These are phyloP conservation scores for Pterobdella sp. DNA, from an alignment of 2,888 invertebrate species.

Conservation along the genomic window DNA sequence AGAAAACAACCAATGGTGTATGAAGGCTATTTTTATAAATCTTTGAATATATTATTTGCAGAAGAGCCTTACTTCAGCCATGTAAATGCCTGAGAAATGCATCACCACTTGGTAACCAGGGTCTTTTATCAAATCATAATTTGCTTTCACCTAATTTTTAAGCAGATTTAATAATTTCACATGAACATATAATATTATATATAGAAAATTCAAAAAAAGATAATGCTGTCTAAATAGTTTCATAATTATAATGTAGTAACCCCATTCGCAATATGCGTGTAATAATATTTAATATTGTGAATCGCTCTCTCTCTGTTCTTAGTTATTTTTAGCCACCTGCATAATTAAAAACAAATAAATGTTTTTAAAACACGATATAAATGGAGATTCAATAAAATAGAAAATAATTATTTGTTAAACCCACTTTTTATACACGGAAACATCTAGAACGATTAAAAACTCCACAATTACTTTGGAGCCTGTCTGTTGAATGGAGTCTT, in stretches of 20 bases:
- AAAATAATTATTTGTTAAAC: background rate
- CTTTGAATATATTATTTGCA: background rate
- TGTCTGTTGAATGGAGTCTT: background rate
- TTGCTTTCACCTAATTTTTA: background rate
- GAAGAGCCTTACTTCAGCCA: background rate
- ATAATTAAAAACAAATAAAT: background rate
- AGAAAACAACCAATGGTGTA: background rate
- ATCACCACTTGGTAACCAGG: background rate
- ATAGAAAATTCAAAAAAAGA: background rate
- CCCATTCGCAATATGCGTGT: constrained; percentile 3
- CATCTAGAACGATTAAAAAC: background rate
- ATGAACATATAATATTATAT: background rate
- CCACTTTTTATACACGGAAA: constrained; percentile 1
- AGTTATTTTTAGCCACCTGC: background rate
- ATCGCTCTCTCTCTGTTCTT: background rate
- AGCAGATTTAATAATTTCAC: background rate
- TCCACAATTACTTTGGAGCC: background rate
- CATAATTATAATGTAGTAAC: background rate
- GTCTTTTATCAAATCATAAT: background rate
- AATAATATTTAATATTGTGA: constrained; percentile 2
- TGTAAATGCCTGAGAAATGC: background rate
- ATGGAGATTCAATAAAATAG: background rate
- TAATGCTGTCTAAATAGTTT: background rate
- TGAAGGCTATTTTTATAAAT: background rate
- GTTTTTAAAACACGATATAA: background rate